Conservation (phyloP, 2,113 vertebrate genomes). For the Blennius ocellaris region DNA sequence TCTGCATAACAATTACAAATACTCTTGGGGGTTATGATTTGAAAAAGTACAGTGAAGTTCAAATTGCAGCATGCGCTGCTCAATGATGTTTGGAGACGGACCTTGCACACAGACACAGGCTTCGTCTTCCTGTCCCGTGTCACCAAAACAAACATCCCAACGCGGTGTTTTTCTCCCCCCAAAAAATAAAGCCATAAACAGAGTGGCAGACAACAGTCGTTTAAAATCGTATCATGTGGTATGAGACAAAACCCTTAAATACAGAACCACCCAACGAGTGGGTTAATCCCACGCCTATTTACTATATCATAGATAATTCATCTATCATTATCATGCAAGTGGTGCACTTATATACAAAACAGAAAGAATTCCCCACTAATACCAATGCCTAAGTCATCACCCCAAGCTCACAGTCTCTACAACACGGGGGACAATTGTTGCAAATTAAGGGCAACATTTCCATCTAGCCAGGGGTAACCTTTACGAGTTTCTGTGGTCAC, state of each 20-base stretch:
- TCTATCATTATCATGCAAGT: conserved; percentile 6
- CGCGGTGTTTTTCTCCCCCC: no score
- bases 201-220: neutral
- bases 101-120: neutral
- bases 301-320: neutral
- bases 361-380: conserved; percentile 30
- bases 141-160: no score
- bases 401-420: conserved; percentile 3
- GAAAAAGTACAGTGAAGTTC: conserved; percentile 8
- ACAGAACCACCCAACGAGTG: neutral
- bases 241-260: conserved; percentile 20
- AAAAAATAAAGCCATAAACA: neutral
- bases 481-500: neutral
- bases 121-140: no score
- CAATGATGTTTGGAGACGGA: conserved; percentile 4
- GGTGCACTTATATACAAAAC: conserved; percentile 5
- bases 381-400: conserved; percentile 6
- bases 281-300: conserved; percentile 23
- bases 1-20: conserved; percentile 4
- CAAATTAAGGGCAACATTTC: neutral
- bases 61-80: neutral
- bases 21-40: neutral
- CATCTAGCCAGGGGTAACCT: no score
- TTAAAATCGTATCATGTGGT: neutral
- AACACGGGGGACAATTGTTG: conserved; percentile 27